phyloP scores from a whole-genome alignment of 2,888 invertebrate species.

The Patella ulyssiponensis region DNA sequence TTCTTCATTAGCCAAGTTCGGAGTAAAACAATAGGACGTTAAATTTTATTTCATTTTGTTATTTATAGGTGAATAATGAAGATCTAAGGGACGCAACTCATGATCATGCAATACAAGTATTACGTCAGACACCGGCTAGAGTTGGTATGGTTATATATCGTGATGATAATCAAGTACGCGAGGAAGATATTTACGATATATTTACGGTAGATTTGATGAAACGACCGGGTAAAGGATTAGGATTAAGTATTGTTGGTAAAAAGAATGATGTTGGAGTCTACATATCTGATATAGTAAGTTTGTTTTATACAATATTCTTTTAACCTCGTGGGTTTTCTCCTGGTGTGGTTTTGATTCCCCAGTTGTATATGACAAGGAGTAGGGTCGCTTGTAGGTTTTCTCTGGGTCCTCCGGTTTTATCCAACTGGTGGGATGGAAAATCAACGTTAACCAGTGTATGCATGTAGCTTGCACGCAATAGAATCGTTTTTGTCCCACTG shows the following conservation, averaged over 20 bases:
- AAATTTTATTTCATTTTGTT: no score
- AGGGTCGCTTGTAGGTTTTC: no score
- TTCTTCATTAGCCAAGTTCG: no score
- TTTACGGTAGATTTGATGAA: constrained; percentile 83
- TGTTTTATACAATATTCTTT: not conserved
- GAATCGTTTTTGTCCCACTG: no score
- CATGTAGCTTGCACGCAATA: no score
- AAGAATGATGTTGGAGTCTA: constrained; percentile 85
- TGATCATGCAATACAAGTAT: constrained; percentile 79
- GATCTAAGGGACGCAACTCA: constrained; percentile 87
- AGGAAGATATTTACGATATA: constrained; percentile 79
- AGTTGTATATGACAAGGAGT: no score
- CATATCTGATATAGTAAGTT: constrained; percentile 90
- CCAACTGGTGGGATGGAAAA: no score
- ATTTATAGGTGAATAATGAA: constrained; percentile 80
- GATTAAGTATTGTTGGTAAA: constrained; percentile 85
- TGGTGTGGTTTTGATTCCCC: no score
- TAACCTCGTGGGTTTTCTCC: no score
- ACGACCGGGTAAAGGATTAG: constrained; percentile 85
- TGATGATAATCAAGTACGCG: constrained; percentile 71
- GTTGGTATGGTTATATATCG: constrained; percentile 87
- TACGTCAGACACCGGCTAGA: constrained; percentile 87
- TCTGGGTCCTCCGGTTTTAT: no score
- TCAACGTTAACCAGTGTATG: no score
- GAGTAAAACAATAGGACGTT: no score